A percentile compares a stretch with the other conserved stretches of the same genome.
These are phyloP conservation scores for Pseudolycoriella hygida DNA, from an alignment of 2,888 invertebrate species.

Conservation along the genomic window DNA sequence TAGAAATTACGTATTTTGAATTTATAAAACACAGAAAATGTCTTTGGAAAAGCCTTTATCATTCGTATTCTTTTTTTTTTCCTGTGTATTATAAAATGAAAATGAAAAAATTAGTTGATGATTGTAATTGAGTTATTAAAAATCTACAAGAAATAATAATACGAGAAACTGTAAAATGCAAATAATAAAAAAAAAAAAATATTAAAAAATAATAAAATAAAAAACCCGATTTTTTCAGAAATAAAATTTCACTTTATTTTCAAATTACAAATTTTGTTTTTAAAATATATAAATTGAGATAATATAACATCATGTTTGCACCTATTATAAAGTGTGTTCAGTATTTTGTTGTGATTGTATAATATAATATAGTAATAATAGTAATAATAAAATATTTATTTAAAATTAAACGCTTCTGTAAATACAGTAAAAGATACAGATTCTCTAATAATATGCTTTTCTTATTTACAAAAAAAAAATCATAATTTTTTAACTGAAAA, in stretches of 20 bases:
- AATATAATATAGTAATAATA: background rate
- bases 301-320: slow-evolving; percentile 4
- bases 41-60: too few relatives aligned
- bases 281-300: background rate
- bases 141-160: too few relatives aligned
- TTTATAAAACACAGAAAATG: too few relatives aligned
- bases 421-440: too few relatives aligned
- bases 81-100: too few relatives aligned
- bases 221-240: background rate
- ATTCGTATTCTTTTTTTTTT: too few relatives aligned
- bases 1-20: too few relatives aligned
- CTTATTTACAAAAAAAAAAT: background rate
- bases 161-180: too few relatives aligned
- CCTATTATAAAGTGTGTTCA: background rate
- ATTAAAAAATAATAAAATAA: background rate
- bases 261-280: background rate
- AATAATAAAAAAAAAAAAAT: background rate
- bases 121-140: too few relatives aligned
- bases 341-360: background rate
- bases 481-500: background rate
- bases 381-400: too few relatives aligned
- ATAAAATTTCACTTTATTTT: slow-evolving; percentile 2
- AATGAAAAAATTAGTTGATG: too few relatives aligned
- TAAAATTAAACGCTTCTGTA: too few relatives aligned
- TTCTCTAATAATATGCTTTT: background rate